Conservation (phyloP, 2,113 vertebrate genomes). For the Girardinichthys multiradiatus region DNA sequence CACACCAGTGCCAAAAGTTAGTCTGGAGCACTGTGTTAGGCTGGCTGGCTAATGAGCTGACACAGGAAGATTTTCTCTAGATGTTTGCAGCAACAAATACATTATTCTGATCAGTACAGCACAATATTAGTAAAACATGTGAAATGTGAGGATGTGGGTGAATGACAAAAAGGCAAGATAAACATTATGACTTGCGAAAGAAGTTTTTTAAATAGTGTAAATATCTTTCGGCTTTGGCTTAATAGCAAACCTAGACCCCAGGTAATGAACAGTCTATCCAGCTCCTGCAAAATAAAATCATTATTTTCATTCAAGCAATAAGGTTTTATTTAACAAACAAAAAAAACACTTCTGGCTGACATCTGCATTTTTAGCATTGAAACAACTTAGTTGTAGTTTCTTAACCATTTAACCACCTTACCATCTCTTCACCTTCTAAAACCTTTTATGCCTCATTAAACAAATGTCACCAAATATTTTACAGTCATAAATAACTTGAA, state of each 20-base stretch:
- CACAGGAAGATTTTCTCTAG: too few species aligned
- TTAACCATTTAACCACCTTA: neutral
- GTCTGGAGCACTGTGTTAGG: neutral
- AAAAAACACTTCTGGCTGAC: neutral
- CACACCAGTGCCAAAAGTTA: neutral
- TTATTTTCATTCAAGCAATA: too few species aligned
- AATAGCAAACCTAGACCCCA: too few species aligned
- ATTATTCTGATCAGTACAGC: neutral
- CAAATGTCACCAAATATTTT: too few species aligned
- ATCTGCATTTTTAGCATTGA: neutral
- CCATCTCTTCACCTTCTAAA: neutral
- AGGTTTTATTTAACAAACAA: too few species aligned
- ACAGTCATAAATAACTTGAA: too few species aligned
- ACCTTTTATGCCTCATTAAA: neutral
- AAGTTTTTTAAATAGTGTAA: neutral
- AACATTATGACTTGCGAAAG: neutral
- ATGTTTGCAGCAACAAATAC: neutral
- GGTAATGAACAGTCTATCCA: too few species aligned
- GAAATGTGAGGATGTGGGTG: neutral
- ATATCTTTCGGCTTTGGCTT: neutral
- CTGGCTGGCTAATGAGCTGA: neutral
- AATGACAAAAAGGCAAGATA: neutral
- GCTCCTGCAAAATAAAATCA: too few species aligned
- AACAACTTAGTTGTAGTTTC: neutral
- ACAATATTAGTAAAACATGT: neutral